These are phyloP conservation scores for Drosophila varians DNA, from an alignment of 1,140 invertebrate genomes.

Conservation along the genomic window DNA sequence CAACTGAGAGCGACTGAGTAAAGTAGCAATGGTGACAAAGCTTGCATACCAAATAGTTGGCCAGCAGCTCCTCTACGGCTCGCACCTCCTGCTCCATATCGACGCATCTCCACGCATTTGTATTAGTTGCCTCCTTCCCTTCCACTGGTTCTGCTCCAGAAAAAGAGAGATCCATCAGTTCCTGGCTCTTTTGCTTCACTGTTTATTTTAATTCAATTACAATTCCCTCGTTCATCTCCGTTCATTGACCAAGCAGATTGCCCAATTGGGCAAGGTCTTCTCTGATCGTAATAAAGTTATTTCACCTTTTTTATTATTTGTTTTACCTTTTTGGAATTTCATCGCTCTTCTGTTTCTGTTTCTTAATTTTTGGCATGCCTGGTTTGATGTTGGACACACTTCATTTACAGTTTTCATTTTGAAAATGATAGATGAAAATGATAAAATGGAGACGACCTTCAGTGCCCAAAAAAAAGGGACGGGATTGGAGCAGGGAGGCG, in stretches of 20 bases:
- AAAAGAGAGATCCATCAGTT: conserved; percentile 7
- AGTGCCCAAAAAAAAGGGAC: too few relatives aligned
- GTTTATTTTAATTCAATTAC: too few relatives aligned
- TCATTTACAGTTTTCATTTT: too few relatives aligned
- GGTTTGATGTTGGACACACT: conserved; percentile 15
- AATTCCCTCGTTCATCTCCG: too few relatives aligned
- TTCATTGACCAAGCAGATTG: too few relatives aligned
- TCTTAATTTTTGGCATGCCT: conserved; percentile 31
- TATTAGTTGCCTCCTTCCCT: too few relatives aligned
- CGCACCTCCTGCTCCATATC: not conserved
- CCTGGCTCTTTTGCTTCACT: too few relatives aligned
- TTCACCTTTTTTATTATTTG: conserved; percentile 19
- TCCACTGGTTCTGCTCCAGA: not conserved
- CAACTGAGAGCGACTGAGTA: conserved; percentile 2
- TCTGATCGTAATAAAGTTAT: conserved; percentile 61
- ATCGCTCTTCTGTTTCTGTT: conserved; percentile 16
- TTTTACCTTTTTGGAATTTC: conserved; percentile 12
- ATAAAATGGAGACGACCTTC: too few relatives aligned
- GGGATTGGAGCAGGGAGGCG: not conserved
- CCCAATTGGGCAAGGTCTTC: conserved; percentile 62
- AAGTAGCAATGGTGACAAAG: conserved; percentile 53
- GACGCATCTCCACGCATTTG: too few relatives aligned
- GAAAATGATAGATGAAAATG: conserved; percentile 4
- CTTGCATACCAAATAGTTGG: conserved; percentile 72
- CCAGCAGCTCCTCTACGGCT: conserved; percentile 35